Evolutionary conservation across 1,140 invertebrate genomes (phyloP).

Genomic region (Drosophila pectinifera): DNA sequence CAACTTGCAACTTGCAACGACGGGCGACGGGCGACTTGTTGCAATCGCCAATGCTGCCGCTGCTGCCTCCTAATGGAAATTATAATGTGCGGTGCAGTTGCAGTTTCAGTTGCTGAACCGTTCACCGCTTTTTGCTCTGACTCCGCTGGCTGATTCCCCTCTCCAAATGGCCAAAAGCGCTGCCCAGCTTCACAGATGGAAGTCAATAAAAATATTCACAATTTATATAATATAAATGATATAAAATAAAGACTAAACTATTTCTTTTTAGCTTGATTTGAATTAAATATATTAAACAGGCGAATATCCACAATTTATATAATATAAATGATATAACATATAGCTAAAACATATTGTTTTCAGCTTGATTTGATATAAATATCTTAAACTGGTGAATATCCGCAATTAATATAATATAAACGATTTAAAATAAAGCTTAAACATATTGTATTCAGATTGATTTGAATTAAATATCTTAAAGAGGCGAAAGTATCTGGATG

Average conservation of each 20-base stretch:
- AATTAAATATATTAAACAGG: too few relatives aligned
- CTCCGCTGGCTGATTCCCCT: background rate
- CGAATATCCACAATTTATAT: background rate
- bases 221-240: background rate
- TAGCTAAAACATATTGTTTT: too few relatives aligned
- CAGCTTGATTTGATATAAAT: too few relatives aligned
- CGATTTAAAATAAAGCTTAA: too few relatives aligned
- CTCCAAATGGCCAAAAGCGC: background rate
- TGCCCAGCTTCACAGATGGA: background rate
- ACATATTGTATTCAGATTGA: too few relatives aligned
- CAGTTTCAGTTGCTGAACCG: slow-evolving; percentile 51
- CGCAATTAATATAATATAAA: background rate
- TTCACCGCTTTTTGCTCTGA: slow-evolving; percentile 48
- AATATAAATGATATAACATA: background rate
- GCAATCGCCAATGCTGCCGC: slow-evolving; percentile 26
- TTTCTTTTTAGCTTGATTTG: too few relatives aligned
- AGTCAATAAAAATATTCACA: background rate
- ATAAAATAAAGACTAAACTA: too few relatives aligned
- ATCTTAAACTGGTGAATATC: too few relatives aligned
- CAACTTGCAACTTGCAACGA: slow-evolving; percentile 17
- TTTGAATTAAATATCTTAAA: too few relatives aligned
- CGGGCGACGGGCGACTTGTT: slow-evolving; percentile 34
- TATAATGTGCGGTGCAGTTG: slow-evolving; percentile 79
- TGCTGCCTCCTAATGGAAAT: slow-evolving; percentile 74
- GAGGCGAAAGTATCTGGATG: too few relatives aligned